Conservation (phyloP, 30 jellyfish, hydroid and myxozoan genomes). For the Chrysaora quinquecirrha region DNA sequence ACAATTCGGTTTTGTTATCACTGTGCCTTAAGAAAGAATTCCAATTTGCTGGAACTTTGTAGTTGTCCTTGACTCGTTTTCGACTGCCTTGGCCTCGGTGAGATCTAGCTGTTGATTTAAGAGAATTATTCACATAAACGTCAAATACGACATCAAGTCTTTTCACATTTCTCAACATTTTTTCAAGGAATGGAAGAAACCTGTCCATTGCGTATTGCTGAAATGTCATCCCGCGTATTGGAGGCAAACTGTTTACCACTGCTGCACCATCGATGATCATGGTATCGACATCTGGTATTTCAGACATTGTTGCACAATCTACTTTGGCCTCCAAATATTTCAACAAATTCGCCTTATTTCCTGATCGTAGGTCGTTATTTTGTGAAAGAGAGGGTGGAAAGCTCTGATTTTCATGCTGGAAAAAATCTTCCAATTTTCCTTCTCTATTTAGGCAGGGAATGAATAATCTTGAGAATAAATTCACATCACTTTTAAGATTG, state of each 20-base stretch:
- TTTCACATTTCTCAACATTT: background rate
- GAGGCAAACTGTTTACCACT: constrained; percentile 4
- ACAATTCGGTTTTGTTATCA: too few relatives aligned
- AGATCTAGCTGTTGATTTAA: background rate
- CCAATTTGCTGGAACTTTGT: too few relatives aligned
- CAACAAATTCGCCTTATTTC: background rate
- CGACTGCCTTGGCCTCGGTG: background rate
- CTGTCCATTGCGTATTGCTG: background rate
- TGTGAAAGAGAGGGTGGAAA: background rate
- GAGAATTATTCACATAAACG: background rate
- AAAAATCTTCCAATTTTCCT: background rate
- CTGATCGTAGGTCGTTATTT: background rate
- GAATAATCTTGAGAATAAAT: background rate
- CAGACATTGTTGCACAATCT: background rate
- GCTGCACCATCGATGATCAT: constrained; percentile 22
- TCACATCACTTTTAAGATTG: background rate
- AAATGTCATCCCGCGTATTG: constrained; percentile 9
- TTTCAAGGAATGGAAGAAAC: background rate
- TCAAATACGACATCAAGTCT: background rate
- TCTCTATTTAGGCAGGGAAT: background rate
- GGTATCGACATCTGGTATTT: background rate
- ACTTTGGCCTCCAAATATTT: background rate
- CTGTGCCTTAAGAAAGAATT: too few relatives aligned
- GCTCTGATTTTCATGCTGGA: background rate
- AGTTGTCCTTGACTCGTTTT: too few relatives aligned